Base-by-base conservation (phyloP, 2,113 vertebrate species). In the Lathamus discolor region DNA sequence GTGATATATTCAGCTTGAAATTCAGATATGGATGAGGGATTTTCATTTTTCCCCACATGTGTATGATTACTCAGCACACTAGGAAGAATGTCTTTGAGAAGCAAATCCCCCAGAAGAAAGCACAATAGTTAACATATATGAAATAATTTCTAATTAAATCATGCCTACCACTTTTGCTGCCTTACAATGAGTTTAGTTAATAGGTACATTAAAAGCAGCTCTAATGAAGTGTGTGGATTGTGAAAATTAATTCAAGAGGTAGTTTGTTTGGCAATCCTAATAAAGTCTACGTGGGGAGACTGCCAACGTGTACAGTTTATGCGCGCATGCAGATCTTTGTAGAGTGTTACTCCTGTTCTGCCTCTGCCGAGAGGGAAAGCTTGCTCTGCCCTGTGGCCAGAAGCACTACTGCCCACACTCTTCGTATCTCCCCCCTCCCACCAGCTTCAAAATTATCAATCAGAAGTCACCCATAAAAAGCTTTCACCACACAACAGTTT, bases 281-380 rank as follows among this genome's bases (percentile, higher is more conserved):
- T 8, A 18, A 54, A 79, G 35, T 11, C 86, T 44, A 0, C 22
- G 20, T 66, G 49, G 44, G 82, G 82, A 66, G 83, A 49, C 41
- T 49, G 63, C 75, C 78, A 88, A 37, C 5, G 4, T 0, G 0
- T 5, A 19, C 0, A 2, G 46, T 62, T 91, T n/a, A 31, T 7
- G 33, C 41, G 59, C 35, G 33, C 37, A 17, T 4, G 52, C 54
- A 69, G 33, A 55, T 48, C 39, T 75, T 33, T 29, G 37, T 5
- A 17, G 9, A 22, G 59, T 2, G 1, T 11, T 46, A 66, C 69
- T 73, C 54, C 44, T 0, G 0, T 5, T 29, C 55, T 29, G 74
- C 62, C 81, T 37, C 49, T 83, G 82, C 86, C 80, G 90, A 63
- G 18, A n/a, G 4, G 64, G 48, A 33, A 66, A 59, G 43, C 5